A percentile compares a stretch with the other conserved stretches of the same genome.
Evolutionary conservation across 2,113 vertebrate genomes (phyloP).

Genomic region (Rana temporaria): DNA sequence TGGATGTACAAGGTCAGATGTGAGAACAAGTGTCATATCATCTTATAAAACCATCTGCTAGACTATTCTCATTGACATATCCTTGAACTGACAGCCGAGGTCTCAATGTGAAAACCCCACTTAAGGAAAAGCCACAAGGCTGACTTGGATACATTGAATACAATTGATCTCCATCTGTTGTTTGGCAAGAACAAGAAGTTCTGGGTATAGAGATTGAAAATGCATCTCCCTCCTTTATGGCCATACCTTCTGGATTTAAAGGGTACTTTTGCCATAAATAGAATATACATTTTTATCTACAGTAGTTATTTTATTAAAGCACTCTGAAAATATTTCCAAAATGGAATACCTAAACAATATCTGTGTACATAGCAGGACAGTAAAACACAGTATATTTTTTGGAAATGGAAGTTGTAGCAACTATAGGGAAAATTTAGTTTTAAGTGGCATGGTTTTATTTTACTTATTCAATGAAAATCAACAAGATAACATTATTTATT

Average conservation of each 20-base stretch:
- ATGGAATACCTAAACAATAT: too few relatives aligned
- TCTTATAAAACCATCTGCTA: not conserved
- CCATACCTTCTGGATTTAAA: not conserved
- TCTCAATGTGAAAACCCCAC: conserved; percentile 21
- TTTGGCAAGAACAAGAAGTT: conserved; percentile 32
- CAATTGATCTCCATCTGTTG: conserved; percentile 43
- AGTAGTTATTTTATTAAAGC: not conserved
- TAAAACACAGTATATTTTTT: too few relatives aligned
- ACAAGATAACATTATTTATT: too few relatives aligned
- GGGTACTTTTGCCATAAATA: not conserved
- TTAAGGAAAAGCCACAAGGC: conserved; percentile 8
- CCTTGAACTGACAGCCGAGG: conserved; percentile 29
- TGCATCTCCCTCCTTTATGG: not conserved
- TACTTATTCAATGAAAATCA: too few relatives aligned
- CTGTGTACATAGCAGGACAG: too few relatives aligned
- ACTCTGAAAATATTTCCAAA: too few relatives aligned
- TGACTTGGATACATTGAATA: conserved; percentile 38
- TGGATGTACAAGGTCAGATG: conserved; percentile 9
- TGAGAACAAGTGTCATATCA: not conserved
- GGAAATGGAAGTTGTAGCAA: too few relatives aligned
- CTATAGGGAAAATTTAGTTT: too few relatives aligned
- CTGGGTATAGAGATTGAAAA: conserved; percentile 3
- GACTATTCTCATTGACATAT: conserved; percentile 25
- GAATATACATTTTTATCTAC: not conserved
- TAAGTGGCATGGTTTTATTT: too few relatives aligned